Evolutionary conservation across 2,888 invertebrate genomes (phyloP).

Genomic region (Cheilosia scutellata): DNA sequence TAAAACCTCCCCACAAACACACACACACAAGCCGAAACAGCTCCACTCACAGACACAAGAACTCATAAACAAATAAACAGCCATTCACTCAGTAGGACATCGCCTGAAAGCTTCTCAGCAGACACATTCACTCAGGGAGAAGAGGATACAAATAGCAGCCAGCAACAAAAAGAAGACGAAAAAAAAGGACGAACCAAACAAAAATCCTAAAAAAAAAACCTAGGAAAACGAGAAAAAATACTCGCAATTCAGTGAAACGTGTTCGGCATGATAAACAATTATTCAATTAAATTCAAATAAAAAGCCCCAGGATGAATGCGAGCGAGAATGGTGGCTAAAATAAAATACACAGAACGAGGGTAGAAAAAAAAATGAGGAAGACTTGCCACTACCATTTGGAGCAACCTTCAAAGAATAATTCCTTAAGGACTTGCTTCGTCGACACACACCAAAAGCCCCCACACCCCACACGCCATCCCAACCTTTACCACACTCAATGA

Average conservation of each 20-base stretch:
- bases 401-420: slow-evolving; percentile 73
- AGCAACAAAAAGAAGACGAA: slow-evolving; percentile 28
- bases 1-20: slow-evolving; percentile 27
- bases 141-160: slow-evolving; percentile 61
- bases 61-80: slow-evolving; percentile 75
- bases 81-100: slow-evolving; percentile 75
- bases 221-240: slow-evolving; percentile 67
- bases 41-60: slow-evolving; percentile 36
- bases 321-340: slow-evolving; percentile 51
- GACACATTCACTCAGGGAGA: slow-evolving; percentile 70
- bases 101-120: slow-evolving; percentile 71
- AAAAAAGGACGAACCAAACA: slow-evolving; percentile 56
- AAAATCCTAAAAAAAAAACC: slow-evolving; percentile 51
- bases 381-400: slow-evolving; percentile 34
- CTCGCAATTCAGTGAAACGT: slow-evolving; percentile 79
- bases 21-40: slow-evolving; percentile 6
- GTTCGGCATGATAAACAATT: slow-evolving; percentile 83
- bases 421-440: slow-evolving; percentile 72
- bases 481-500: slow-evolving; percentile 25
- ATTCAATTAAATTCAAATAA: slow-evolving; percentile 84
- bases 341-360: slow-evolving; percentile 33
- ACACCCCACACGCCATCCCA: neutral
- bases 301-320: slow-evolving; percentile 78
- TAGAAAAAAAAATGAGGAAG: slow-evolving; percentile 64
- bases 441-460: slow-evolving; percentile 29